Evolutionary conservation across 2,797 vertebrate species (phyloP).

Genomic region (Amblyraja radiata): DNA sequence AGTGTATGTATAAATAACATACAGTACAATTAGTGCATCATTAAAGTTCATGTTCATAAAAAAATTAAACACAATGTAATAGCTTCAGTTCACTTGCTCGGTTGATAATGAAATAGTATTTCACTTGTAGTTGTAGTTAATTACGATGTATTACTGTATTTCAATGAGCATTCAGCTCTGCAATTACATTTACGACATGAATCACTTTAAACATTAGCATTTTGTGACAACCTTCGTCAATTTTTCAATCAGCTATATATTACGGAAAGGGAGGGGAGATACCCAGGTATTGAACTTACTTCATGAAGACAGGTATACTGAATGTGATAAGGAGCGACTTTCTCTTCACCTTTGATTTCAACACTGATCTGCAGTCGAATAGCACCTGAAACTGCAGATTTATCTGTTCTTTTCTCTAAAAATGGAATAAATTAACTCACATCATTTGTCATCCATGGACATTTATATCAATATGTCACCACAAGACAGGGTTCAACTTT

Average conservation of each 20-base stretch:
- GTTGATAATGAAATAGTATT: neutral
- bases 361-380: slow-evolving; percentile 96
- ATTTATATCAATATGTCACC: neutral
- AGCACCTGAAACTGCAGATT: slow-evolving; percentile 92
- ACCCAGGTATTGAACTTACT: slow-evolving; percentile 58
- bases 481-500: neutral
- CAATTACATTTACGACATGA: neutral
- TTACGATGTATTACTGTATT: neutral
- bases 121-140: neutral
- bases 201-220: neutral
- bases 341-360: slow-evolving; percentile 98
- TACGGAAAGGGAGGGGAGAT: no score
- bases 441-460: neutral
- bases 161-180: neutral
- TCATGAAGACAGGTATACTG: slow-evolving; percentile 97
- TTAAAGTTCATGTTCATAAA: neutral
- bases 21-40: neutral
- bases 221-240: neutral
- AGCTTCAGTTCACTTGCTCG: neutral
- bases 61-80: neutral
- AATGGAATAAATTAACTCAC: slow-evolving; percentile 40
- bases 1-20: neutral
- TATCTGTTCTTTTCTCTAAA: slow-evolving; percentile 93
- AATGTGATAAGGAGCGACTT: slow-evolving; percentile 90
- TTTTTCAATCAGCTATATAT: neutral